These are phyloP conservation scores for Oceanodroma leucorhoa DNA, from an alignment of 2,797 vertebrate species.

Conservation along the genomic window DNA sequence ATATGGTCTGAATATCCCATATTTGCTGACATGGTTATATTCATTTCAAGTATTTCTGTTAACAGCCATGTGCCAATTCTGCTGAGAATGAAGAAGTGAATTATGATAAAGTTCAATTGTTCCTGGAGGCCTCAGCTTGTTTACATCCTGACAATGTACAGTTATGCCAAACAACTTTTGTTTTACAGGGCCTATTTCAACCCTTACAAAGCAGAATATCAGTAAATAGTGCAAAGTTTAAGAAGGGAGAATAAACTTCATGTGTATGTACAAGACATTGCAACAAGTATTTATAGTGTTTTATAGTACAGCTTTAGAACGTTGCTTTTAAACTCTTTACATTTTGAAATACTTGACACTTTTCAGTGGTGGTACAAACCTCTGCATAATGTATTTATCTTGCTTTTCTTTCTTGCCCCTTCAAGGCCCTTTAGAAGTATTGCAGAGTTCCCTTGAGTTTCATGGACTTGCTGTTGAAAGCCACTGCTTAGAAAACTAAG, in stretches of 20 bases:
- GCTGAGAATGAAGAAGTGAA: slow-evolving; percentile 15
- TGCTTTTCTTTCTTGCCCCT: background rate
- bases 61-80: background rate
- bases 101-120: background rate
- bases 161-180: background rate
- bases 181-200: background rate
- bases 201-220: background rate
- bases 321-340: background rate
- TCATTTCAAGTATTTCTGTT: slow-evolving; percentile 32
- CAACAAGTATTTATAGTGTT: background rate
- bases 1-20: background rate
- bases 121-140: slow-evolving; percentile 9
- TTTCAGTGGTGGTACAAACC: background rate
- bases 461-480: background rate
- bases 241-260: background rate
- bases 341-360: background rate
- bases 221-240: background rate
- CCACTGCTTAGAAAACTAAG: background rate
- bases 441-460: background rate
- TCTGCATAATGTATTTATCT: background rate
- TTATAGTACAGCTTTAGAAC: background rate
- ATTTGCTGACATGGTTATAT: slow-evolving; percentile 25
- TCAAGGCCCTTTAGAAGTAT: background rate
- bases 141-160: background rate
- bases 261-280: background rate